phyloP scores from a whole-genome alignment of 2,888 invertebrate genomes.

The Nephrotoma flavescens region DNA sequence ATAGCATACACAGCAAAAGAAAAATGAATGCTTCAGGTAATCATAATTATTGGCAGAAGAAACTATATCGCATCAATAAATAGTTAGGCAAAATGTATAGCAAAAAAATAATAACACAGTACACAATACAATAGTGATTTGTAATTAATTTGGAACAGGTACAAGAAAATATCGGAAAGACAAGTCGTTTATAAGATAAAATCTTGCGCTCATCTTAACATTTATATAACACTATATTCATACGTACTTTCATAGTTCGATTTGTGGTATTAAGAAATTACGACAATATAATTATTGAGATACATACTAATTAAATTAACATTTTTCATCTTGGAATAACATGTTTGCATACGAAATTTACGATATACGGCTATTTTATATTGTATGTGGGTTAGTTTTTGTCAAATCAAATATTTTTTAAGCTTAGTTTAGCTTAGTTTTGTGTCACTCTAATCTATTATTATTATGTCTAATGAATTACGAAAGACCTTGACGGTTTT shows the following conservation, averaged over 20 bases:
- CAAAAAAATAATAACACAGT: neutral
- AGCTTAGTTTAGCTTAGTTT: neutral
- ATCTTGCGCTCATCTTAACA: neutral
- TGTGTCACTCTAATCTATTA: neutral
- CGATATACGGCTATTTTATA: neutral
- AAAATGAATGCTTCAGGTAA: neutral
- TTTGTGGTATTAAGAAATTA: neutral
- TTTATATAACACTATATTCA: neutral
- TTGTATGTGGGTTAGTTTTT: neutral
- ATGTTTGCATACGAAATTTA: neutral
- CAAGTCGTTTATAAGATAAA: neutral
- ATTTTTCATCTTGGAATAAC: neutral
- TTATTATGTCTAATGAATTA: neutral
- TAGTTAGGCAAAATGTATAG: neutral
- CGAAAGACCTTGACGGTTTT: neutral
- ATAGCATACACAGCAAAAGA: neutral
- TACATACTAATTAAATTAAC: neutral
- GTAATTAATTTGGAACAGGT: neutral
- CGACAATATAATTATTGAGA: neutral
- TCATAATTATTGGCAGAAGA: neutral
- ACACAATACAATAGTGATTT: neutral
- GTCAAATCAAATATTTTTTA: neutral
- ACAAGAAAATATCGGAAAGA: neutral
- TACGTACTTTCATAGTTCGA: neutral
- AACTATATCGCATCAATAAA: neutral